These are phyloP conservation scores for Pasiphila rectangulata DNA, from an alignment of 2,888 invertebrate genomes.

Conservation along the genomic window DNA sequence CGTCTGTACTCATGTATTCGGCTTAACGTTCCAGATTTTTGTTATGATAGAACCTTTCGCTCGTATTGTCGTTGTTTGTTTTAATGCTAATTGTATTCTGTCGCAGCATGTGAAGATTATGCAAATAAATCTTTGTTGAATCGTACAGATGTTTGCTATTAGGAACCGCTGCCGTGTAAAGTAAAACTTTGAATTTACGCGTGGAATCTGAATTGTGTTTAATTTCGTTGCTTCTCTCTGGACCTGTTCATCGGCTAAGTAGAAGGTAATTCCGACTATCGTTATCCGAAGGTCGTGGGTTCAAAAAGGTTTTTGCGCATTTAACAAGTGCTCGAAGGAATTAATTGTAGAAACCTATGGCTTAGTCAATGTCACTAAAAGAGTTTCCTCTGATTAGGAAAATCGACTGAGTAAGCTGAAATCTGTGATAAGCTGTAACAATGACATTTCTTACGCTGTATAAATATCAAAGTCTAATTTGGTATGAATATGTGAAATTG, in stretches of 20 bases:
- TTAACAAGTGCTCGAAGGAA: no score
- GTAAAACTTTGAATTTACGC: slow-evolving; percentile 26
- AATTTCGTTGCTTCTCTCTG: slow-evolving; percentile 18
- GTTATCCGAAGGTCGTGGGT: no score
- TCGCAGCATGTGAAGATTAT: slow-evolving; percentile 44
- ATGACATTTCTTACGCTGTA: no score
- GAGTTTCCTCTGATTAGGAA: no score
- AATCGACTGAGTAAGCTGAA: no score
- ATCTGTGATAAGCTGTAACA: no score
- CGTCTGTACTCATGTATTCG: slow-evolving; percentile 63
- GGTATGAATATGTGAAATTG: slow-evolving; percentile 9
- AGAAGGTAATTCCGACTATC: no score
- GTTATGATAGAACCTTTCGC: slow-evolving; percentile 48
- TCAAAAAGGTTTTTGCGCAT: no score
- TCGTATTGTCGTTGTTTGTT: slow-evolving; percentile 50
- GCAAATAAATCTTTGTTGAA: slow-evolving; percentile 40
- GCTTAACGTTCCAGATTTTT: slow-evolving; percentile 53
- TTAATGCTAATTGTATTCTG: slow-evolving; percentile 46
- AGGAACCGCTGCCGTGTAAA: slow-evolving; percentile 31
- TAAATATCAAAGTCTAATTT: no score
- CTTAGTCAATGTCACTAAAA: no score
- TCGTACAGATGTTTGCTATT: slow-evolving; percentile 34
- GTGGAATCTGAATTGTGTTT: slow-evolving; percentile 24
- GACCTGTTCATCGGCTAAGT: no score
- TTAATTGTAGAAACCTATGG: no score